Evolutionary conservation across 2,113 vertebrate genomes (phyloP), one percentile per base, ranked within the genome.

Genomic region (Coracopsis vasa): DNA sequence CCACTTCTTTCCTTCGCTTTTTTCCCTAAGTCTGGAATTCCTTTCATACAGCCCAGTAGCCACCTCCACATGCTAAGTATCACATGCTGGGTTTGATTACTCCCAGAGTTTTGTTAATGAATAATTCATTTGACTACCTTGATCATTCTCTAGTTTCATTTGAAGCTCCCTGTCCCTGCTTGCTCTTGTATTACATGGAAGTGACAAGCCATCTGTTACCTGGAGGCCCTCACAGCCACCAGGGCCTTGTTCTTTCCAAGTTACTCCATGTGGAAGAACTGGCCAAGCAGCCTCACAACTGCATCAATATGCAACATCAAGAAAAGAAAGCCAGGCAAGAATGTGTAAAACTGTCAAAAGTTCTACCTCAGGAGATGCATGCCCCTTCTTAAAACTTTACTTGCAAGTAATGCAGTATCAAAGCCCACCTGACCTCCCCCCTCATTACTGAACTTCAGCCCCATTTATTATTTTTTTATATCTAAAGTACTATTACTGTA

Each of bases 121-220:
- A 96, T 97, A 96, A 97, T 97, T 96, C 92, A 97, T 90, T 5
- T 79, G 86, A 72, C 58, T 88, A 90, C 72, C 83, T 75, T 84
- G 93, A 79, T 96, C 58, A 88, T 48, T 94, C 95, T 95, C 91
- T 11, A 62, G 92, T 94, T 95, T 79, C 95, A 92, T 8, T 13
- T 70, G 90, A 93, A 62, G 64, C 31, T 83, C 66, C 84, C 92
- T 51, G 78, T 66, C 80, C 87, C 83, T 75, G 80, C 92, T 80
- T 81, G 90, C 74, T 94, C 95, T 96, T 74, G 95, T 75, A 75
- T 97, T 95, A 95, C 97, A 73, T 0, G n/a, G 23, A 78, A 41
- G 71, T 80, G 93, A 94, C 86, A 95, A 94, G 61, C 95, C 94
- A 97, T 93, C 95, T 97, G 95, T 70, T 72, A 71, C 14, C 74